Evolutionary conservation across 1,140 invertebrate species (phyloP).

Genomic region (Nomia melanderi): DNA sequence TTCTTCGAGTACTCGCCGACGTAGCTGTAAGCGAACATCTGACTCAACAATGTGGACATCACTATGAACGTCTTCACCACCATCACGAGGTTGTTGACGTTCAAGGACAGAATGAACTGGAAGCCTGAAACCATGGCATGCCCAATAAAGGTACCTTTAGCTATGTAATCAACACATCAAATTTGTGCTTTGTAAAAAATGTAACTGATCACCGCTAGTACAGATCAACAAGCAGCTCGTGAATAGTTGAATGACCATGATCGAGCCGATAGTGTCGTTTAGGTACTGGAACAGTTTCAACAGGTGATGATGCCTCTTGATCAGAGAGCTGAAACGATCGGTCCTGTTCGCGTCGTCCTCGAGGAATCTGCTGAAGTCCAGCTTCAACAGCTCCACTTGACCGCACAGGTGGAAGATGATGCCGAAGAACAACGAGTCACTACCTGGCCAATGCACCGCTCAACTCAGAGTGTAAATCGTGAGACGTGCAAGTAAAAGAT

Average conservation of each 20-base stretch:
- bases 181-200: not conserved
- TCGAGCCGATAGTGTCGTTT: slow-evolving; percentile 13
- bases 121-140: slow-evolving; percentile 35
- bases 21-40: slow-evolving; percentile 48
- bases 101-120: slow-evolving; percentile 49
- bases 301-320: slow-evolving; percentile 30
- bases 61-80: slow-evolving; percentile 19
- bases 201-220: slow-evolving; percentile 24
- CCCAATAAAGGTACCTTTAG: too few relatives aligned
- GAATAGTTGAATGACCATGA: slow-evolving; percentile 42
- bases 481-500: too few relatives aligned
- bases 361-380: slow-evolving; percentile 2
- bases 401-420: slow-evolving; percentile 54
- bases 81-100: slow-evolving; percentile 10
- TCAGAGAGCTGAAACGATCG: not conserved
- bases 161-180: too few relatives aligned
- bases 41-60: slow-evolving; percentile 13
- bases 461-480: not conserved
- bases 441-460: slow-evolving; percentile 26
- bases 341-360: not conserved
- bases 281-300: slow-evolving; percentile 20
- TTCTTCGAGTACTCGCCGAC: slow-evolving; percentile 47
- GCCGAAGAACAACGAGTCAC: slow-evolving; percentile 43
- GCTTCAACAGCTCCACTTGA: slow-evolving; percentile 41
- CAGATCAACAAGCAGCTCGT: slow-evolving; percentile 44